Percentiles rank a stretch among this genome's conserved stretches.
phyloP scores from a whole-genome alignment of 2,888 invertebrate species.

The Cecidostiba fungosa region DNA sequence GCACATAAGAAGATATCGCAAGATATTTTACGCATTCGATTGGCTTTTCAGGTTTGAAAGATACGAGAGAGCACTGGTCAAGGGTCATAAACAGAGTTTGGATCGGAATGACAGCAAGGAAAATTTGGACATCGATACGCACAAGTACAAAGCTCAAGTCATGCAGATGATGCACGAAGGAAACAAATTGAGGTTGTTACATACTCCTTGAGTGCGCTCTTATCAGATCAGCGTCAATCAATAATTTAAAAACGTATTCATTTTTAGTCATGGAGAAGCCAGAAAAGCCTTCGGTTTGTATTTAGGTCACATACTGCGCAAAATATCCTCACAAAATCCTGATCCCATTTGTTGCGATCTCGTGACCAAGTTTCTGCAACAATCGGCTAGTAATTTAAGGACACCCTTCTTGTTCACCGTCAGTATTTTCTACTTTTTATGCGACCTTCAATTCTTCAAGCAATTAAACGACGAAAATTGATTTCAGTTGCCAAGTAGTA shows the following conservation, averaged over 20 bases:
- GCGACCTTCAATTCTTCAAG: not conserved
- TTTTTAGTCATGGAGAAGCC: slow-evolving; percentile 83
- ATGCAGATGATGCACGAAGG: slow-evolving; percentile 85
- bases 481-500: slow-evolving; percentile 85
- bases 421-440: slow-evolving; percentile 62
- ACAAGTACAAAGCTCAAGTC: slow-evolving; percentile 83
- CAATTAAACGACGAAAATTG: slow-evolving; percentile 27
- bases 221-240: not conserved
- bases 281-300: slow-evolving; percentile 90
- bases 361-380: slow-evolving; percentile 88
- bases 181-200: slow-evolving; percentile 84
- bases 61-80: slow-evolving; percentile 83
- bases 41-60: slow-evolving; percentile 80
- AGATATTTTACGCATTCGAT: not conserved
- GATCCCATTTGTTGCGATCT: slow-evolving; percentile 82
- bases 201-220: not conserved
- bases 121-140: slow-evolving; percentile 79
- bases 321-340: slow-evolving; percentile 82
- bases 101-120: slow-evolving; percentile 77
- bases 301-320: slow-evolving; percentile 87
- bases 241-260: not conserved
- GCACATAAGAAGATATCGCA: too few relatives aligned
- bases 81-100: slow-evolving; percentile 79
- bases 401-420: slow-evolving; percentile 86
- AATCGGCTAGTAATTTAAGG: slow-evolving; percentile 86